These are phyloP conservation scores for Oopsacas minuta DNA, from an alignment of 37 sponge, comb jelly and placozoan species.

Conservation along the genomic window DNA sequence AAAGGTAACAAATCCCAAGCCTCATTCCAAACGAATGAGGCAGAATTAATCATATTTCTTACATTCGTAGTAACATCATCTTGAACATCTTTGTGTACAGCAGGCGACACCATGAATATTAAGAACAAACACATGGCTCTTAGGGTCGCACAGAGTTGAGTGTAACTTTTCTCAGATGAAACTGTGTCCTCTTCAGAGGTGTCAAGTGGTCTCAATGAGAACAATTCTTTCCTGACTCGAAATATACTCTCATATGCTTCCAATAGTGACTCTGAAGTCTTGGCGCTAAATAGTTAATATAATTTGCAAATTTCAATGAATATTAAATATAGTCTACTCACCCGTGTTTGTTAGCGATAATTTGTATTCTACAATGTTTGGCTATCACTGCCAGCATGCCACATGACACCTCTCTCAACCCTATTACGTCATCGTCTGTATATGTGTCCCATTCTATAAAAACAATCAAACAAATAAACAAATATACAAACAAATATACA, in stretches of 20 bases:
- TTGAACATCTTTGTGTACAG: too few species aligned
- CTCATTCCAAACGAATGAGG: too few species aligned
- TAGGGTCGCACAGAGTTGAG: background rate
- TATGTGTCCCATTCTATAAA: slow-evolving; percentile 15
- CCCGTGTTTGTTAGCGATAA: background rate
- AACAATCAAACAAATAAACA: too few species aligned
- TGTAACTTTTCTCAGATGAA: background rate
- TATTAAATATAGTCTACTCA: background rate
- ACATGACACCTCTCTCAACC: slow-evolving; percentile 10
- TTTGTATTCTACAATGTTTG: background rate
- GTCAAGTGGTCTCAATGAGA: slow-evolving; percentile 5
- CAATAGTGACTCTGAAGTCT: background rate
- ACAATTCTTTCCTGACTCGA: background rate
- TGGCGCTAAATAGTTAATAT: background rate
- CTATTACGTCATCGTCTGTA: background rate
- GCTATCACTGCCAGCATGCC: background rate
- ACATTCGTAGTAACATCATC: too few species aligned
- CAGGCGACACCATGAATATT: background rate
- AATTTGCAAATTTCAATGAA: background rate
- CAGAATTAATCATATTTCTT: too few species aligned
- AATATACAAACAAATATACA: too few species aligned
- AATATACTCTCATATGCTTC: background rate
- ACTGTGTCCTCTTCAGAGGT: background rate
- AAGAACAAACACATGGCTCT: background rate
- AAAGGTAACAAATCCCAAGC: too few species aligned